Evolutionary conservation across 1,140 invertebrate genomes (phyloP).

Genomic region (Solen grandis): DNA sequence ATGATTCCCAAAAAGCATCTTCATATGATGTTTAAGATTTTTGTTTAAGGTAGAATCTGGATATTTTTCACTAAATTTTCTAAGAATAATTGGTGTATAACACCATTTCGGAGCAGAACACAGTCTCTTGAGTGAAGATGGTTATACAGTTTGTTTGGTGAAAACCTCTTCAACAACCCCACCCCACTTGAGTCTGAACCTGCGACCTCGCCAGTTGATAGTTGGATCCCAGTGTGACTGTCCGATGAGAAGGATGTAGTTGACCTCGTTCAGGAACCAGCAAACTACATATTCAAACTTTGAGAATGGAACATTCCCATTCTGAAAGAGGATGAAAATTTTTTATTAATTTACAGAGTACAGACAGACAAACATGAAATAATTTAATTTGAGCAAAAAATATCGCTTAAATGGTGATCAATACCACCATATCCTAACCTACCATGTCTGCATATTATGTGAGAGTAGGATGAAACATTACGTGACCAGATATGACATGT

Average conservation of each 20-base stretch:
- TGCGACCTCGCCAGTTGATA: constrained; percentile 94
- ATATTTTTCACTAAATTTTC: too few species aligned
- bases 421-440: not conserved
- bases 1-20: too few species aligned
- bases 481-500: too few species aligned
- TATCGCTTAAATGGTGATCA: not conserved
- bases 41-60: too few species aligned
- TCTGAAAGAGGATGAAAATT: constrained; percentile 84
- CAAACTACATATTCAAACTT: constrained; percentile 96
- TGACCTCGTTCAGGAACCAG: constrained; percentile 96
- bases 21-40: too few species aligned
- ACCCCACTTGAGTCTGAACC: constrained; percentile 95
- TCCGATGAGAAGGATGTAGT: constrained; percentile 93
- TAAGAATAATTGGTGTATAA: too few species aligned
- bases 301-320: constrained; percentile 94
- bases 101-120: too few species aligned
- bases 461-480: too few species aligned
- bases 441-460: too few species aligned
- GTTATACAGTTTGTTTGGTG: constrained; percentile 59
- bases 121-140: not conserved
- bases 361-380: not conserved
- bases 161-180: constrained; percentile 84
- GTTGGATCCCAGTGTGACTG: constrained; percentile 91
- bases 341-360: not conserved
- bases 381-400: too few species aligned